Evolutionary conservation across 2,888 invertebrate genomes (phyloP).

Genomic region (Erebia ligea): DNA sequence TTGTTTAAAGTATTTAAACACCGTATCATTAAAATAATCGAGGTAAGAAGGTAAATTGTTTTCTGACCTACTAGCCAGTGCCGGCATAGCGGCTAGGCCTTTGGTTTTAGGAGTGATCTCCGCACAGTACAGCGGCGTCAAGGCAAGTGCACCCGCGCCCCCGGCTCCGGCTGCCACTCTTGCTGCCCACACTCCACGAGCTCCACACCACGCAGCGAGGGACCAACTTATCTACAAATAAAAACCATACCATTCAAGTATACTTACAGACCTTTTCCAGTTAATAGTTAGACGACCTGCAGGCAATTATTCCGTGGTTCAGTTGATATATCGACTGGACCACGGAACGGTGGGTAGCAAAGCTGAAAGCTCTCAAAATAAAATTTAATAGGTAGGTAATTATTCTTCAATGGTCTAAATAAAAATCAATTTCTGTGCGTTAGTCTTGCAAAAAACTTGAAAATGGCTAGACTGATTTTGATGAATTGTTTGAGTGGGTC

Average conservation of each 20-base stretch:
- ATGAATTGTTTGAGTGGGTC: too few relatives aligned
- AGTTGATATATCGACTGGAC: too few relatives aligned
- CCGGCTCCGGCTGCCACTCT: slow-evolving; percentile 74
- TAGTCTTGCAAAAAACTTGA: too few relatives aligned
- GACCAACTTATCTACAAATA: slow-evolving; percentile 69
- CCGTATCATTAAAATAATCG: background rate
- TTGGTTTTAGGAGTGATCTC: slow-evolving; percentile 73
- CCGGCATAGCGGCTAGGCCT: slow-evolving; percentile 72
- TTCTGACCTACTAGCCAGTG: slow-evolving; percentile 69
- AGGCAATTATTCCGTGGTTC: too few relatives aligned
- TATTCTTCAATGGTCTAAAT: too few relatives aligned
- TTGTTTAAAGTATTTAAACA: too few relatives aligned
- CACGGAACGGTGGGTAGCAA: too few relatives aligned
- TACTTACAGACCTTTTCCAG: background rate
- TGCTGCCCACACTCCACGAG: slow-evolving; percentile 73
- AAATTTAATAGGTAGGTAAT: too few relatives aligned
- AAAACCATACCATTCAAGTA: background rate
- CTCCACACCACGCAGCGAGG: slow-evolving; percentile 73
- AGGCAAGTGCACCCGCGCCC: slow-evolving; percentile 68
- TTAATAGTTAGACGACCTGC: too few relatives aligned
- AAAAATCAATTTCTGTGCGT: too few relatives aligned
- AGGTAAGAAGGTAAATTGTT: background rate
- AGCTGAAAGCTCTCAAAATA: too few relatives aligned
- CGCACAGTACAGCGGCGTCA: slow-evolving; percentile 73
- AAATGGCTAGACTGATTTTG: too few relatives aligned